A percentile compares a stretch with the other conserved stretches of the same genome.
These are phyloP conservation scores for Ridgeia piscesae DNA, from an alignment of 1,140 invertebrate species.

Conservation along the genomic window DNA sequence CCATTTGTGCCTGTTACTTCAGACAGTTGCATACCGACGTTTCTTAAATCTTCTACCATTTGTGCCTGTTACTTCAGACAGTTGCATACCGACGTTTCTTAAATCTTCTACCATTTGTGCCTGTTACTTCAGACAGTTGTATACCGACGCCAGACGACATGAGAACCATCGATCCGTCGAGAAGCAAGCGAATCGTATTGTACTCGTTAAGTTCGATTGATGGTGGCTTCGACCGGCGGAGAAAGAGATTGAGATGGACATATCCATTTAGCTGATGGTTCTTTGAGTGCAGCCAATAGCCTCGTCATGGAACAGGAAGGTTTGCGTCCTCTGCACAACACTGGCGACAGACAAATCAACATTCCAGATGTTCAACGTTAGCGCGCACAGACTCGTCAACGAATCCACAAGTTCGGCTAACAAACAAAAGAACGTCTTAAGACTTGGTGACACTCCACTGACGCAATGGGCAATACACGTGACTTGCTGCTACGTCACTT, in stretches of 20 bases:
- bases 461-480: not conserved
- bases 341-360: not conserved
- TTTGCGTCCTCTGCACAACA: not conserved
- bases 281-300: not conserved
- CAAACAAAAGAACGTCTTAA: not conserved
- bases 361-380: not conserved
- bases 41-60: no score
- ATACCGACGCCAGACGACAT: not conserved
- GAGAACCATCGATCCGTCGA: not conserved
- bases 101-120: not conserved
- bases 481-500: not conserved
- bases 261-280: slow-evolving; percentile 5
- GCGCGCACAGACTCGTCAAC: not conserved
- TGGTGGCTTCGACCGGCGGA: not conserved
- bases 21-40: not conserved
- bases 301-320: not conserved
- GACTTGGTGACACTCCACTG: not conserved
- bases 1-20: not conserved
- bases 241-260: not conserved
- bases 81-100: not conserved
- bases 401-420: not conserved
- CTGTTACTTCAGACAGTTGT: not conserved
- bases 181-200: not conserved
- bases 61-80: not conserved
- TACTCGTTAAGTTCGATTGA: not conserved